Conservation (phyloP, 2,113 vertebrate genomes). For the Sphaerodactylus townsendi region DNA sequence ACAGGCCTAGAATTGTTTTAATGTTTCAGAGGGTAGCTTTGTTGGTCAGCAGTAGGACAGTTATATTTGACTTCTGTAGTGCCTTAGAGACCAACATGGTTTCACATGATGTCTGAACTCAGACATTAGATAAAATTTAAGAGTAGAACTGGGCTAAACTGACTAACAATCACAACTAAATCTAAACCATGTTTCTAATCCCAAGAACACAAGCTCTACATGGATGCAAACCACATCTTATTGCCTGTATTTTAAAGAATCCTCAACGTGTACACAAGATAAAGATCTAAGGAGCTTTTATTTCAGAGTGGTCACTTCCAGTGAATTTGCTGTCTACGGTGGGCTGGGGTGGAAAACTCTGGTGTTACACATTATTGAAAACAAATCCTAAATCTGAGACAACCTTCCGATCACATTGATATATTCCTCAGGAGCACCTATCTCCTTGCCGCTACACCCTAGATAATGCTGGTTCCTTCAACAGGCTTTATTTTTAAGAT, state of each 20-base stretch:
- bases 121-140: neutral
- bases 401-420: neutral
- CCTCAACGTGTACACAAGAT: conserved; percentile 48
- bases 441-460: neutral
- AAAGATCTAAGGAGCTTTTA: conserved; percentile 32
- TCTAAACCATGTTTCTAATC: neutral
- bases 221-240: neutral
- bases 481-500: neutral
- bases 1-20: too few relatives aligned
- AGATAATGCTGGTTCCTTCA: neutral
- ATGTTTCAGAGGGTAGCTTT: too few relatives aligned
- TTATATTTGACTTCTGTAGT: too few relatives aligned
- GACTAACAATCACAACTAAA: neutral
- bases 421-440: neutral
- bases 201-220: neutral
- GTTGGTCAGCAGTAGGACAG: too few relatives aligned
- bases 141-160: neutral
- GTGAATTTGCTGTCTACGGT: neutral
- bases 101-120: too few relatives aligned
- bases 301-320: neutral
- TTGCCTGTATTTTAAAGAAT: neutral
- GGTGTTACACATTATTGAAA: neutral
- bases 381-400: neutral
- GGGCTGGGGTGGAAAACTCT: neutral
- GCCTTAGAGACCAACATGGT: too few relatives aligned